These are phyloP conservation scores for Xylota sylvarum DNA, from an alignment of 2,888 invertebrate genomes.

Conservation along the genomic window DNA sequence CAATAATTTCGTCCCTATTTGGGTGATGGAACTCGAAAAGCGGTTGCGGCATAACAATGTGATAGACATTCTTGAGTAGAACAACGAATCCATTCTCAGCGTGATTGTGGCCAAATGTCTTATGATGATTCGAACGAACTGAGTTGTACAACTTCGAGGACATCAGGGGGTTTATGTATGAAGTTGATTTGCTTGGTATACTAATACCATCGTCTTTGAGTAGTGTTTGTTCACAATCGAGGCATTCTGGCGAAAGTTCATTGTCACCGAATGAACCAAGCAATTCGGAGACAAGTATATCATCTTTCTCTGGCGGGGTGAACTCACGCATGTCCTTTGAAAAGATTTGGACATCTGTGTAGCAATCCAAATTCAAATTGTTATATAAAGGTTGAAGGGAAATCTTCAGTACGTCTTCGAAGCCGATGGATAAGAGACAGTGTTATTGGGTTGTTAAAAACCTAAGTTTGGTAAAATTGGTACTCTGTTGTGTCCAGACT, in stretches of 20 bases:
- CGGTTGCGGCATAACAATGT: conserved; percentile 82
- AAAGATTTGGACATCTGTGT: conserved; percentile 91
- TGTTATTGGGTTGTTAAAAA: too few relatives aligned
- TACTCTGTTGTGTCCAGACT: too few relatives aligned
- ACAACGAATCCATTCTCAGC: conserved; percentile 96
- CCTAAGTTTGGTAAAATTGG: too few relatives aligned
- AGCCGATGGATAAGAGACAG: conserved; percentile 86
- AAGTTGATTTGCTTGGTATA: conserved; percentile 95
- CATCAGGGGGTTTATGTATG: conserved; percentile 96
- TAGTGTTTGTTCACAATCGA: conserved; percentile 96
- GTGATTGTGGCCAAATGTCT: conserved; percentile 81
- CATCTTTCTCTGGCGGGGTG: conserved; percentile 93
- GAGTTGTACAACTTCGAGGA: conserved; percentile 94
- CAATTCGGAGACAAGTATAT: conserved; percentile 97
- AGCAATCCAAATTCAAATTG: conserved; percentile 97
- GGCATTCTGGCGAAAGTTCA: conserved; percentile 98
- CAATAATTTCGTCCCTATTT: conserved; percentile 88
- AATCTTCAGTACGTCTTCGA: conserved; percentile 96
- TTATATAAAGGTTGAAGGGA: conserved; percentile 97
- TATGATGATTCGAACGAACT: conserved; percentile 85
- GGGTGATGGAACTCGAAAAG: conserved; percentile 97
- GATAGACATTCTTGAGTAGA: conserved; percentile 86
- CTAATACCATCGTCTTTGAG: conserved; percentile 95
- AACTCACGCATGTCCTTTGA: conserved; percentile 95
- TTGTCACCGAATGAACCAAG: conserved; percentile 99